Base-by-base conservation (phyloP, 92 coral and sea anemone genomes). In the Montipora capitata region DNA sequence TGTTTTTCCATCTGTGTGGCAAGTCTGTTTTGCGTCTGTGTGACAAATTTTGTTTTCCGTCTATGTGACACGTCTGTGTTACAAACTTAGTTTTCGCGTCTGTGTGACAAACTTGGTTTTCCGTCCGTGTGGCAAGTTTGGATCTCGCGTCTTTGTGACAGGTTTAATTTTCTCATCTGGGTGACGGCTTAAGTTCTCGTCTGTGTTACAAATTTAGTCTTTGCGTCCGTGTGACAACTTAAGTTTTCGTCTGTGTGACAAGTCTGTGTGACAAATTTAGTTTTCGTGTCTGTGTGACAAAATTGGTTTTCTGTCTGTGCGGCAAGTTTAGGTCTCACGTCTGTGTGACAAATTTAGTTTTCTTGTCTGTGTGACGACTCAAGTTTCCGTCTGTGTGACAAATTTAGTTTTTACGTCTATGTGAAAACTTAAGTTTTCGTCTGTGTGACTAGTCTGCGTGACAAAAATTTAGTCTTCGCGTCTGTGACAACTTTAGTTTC, bases 181-280 rank as follows among this genome's bases (percentile, higher is more conserved):
- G 27, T 20, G 20, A 27, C 57, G 15, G 13, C 8, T 42, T 71
- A 40, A 71, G 52, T 64, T 64, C 4, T 9, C 69, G 3, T 39
- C 72, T 39, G 72, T 67, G 18, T 67, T 11, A 27, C 72, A 41
- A 72, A 35, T 35, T 67, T 27, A 8, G 44, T 72, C 45, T 45
- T 72, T 0, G 15, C 18, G 54, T 71, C 10, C 7, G 20, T 71
- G 51, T 71, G 16, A 10, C 76, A 4, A 40, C 8, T 42, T 71
- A 40, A 71, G 54, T 64, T 64, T 4, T 11, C 69, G 43, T 67
- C 72, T 67, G 72, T 67, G 72, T 67, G 42, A 27, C 72, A 67
- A 16, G 45, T 52, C 44, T 27, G 35, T 27, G 35, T 27, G 79
- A 35, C 79, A 52, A 74, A 35, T 67, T 67, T 27, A 20, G 43